These are phyloP conservation scores for Polymixis lichenea DNA, from an alignment of 2,888 invertebrate species.

Conservation along the genomic window DNA sequence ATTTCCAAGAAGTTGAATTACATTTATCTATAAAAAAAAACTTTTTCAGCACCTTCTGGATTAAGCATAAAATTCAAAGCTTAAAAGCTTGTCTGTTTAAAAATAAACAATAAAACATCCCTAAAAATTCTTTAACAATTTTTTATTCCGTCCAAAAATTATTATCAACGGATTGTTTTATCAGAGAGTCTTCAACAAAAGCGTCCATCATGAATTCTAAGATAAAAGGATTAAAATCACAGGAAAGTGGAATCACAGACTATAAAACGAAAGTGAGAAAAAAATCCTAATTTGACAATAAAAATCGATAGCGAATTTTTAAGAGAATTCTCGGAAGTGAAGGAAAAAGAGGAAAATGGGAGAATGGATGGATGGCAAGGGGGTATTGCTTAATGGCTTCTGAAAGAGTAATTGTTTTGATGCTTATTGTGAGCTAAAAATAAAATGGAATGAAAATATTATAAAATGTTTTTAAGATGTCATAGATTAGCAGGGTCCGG, in stretches of 20 bases:
- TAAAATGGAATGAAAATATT: slow-evolving; percentile 32
- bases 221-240: slow-evolving; percentile 56
- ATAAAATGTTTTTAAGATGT: slow-evolving; percentile 25
- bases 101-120: slow-evolving; percentile 34
- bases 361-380: not conserved
- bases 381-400: slow-evolving; percentile 38
- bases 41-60: no score
- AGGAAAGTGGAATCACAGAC: slow-evolving; percentile 36
- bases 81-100: slow-evolving; percentile 12
- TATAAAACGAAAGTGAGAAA: slow-evolving; percentile 25
- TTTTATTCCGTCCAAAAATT: slow-evolving; percentile 2
- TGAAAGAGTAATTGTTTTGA: slow-evolving; percentile 50
- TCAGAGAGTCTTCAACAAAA: slow-evolving; percentile 32
- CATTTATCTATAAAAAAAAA: not conserved
- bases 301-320: slow-evolving; percentile 50
- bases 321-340: slow-evolving; percentile 12
- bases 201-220: slow-evolving; percentile 23
- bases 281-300: slow-evolving; percentile 38
- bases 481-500: slow-evolving; percentile 8
- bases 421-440: slow-evolving; percentile 37
- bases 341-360: not conserved
- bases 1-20: not conserved
- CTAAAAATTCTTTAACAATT: not conserved
- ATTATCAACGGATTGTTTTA: slow-evolving; percentile 37
- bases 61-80: not conserved